Percentiles rank a stretch among this genome's conserved stretches.
Conservation (phyloP, 2,888 invertebrate genomes). For the Dugesia japonica region DNA sequence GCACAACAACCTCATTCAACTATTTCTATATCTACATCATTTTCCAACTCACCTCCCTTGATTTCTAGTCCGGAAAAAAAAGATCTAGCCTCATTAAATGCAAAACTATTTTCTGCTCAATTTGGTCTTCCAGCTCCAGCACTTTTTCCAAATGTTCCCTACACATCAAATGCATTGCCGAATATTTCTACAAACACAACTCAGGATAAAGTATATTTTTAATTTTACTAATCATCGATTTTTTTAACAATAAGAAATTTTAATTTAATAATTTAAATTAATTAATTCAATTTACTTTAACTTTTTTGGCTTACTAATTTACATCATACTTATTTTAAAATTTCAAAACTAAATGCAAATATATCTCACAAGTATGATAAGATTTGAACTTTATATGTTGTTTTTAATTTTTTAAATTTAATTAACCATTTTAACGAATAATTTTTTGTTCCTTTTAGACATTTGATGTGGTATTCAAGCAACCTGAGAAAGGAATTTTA, state of each 20-base stretch:
- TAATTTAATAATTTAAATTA: too few relatives aligned
- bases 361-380: too few relatives aligned
- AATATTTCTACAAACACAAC: not conserved
- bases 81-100: constrained; percentile 2
- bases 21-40: not conserved
- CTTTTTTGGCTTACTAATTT: not conserved
- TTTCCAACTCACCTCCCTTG: not conserved
- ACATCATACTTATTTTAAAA: too few relatives aligned
- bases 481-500: constrained; percentile 34
- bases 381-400: too few relatives aligned
- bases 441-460: not conserved
- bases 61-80: constrained; percentile 3
- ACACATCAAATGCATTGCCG: not conserved
- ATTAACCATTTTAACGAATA: too few relatives aligned
- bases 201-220: not conserved
- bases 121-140: constrained; percentile 2
- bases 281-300: too few relatives aligned
- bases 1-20: not conserved
- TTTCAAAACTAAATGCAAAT: too few relatives aligned
- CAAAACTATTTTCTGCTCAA: not conserved
- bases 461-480: not conserved
- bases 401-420: too few relatives aligned
- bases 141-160: not conserved
- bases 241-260: too few relatives aligned
- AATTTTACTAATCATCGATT: too few relatives aligned